Percentiles rank a stretch among this genome's conserved stretches.
These are phyloP conservation scores for Caerostris darwini DNA, from an alignment of 1,140 invertebrate genomes.

Conservation along the genomic window DNA sequence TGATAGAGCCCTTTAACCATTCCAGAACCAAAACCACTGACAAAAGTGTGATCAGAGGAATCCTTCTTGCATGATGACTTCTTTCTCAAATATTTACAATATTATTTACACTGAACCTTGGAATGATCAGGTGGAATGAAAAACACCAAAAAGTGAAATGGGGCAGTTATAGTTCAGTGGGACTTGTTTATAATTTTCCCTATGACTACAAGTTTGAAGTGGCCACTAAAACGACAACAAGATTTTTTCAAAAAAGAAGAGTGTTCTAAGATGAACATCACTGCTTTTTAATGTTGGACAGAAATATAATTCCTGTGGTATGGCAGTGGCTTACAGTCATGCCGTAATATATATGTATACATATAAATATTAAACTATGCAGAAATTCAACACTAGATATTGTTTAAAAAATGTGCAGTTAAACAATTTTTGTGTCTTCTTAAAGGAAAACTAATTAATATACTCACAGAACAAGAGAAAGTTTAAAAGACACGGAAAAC, in stretches of 20 bases:
- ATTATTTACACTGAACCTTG: slow-evolving; percentile 76
- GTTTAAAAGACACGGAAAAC: slow-evolving; percentile 53
- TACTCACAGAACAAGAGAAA: slow-evolving; percentile 48
- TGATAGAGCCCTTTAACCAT: slow-evolving; percentile 59
- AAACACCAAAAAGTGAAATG: slow-evolving; percentile 73
- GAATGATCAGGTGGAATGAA: slow-evolving; percentile 71
- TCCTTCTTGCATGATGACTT: slow-evolving; percentile 58
- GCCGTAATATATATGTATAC: slow-evolving; percentile 77
- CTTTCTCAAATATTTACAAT: slow-evolving; percentile 69
- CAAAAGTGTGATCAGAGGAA: slow-evolving; percentile 15
- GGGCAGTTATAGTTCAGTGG: slow-evolving; percentile 74
- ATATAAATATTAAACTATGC: slow-evolving; percentile 78
- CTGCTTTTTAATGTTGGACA: slow-evolving; percentile 76
- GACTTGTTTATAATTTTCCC: slow-evolving; percentile 49
- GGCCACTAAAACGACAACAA: slow-evolving; percentile 77
- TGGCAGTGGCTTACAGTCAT: slow-evolving; percentile 77
- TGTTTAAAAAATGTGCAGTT: slow-evolving; percentile 75
- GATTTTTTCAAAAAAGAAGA: slow-evolving; percentile 76
- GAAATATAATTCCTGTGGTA: slow-evolving; percentile 74
- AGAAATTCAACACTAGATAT: slow-evolving; percentile 74
- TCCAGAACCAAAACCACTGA: slow-evolving; percentile 28
- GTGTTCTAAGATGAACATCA: slow-evolving; percentile 75
- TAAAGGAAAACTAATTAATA: slow-evolving; percentile 50
- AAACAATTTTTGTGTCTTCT: slow-evolving; percentile 45
- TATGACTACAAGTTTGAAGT: slow-evolving; percentile 76